Evolutionary conservation across 2,797 vertebrate species (phyloP).

Genomic region (Syndactyla subalaris): DNA sequence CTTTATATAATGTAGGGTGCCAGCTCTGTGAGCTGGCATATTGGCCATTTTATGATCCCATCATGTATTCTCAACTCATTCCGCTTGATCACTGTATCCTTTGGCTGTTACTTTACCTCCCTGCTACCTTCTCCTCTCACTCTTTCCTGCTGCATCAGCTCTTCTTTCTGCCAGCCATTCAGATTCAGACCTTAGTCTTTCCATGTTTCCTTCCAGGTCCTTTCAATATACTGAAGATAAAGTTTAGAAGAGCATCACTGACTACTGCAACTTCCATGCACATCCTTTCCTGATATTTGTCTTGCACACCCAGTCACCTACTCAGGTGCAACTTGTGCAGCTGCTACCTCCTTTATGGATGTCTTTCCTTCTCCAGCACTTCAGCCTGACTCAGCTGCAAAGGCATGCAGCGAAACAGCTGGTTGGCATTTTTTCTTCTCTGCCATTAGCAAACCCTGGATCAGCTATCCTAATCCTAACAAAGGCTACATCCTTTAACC

Average conservation of each 20-base stretch:
- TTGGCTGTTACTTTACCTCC: not conserved
- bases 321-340: not conserved
- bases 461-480: slow-evolving; percentile 27
- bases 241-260: not conserved
- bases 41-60: not conserved
- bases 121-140: not conserved
- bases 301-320: not conserved
- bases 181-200: not conserved
- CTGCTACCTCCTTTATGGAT: not conserved
- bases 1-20: not conserved
- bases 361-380: not conserved
- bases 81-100: not conserved
- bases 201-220: not conserved
- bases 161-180: not conserved
- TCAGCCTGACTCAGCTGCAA: not conserved
- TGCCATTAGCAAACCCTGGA: slow-evolving; percentile 4
- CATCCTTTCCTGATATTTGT: not conserved
- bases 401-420: not conserved
- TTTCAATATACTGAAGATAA: not conserved
- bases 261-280: rapidly evolving
- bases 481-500: slow-evolving; percentile 7
- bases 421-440: not conserved
- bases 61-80: not conserved
- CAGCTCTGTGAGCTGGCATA: rapidly evolving
- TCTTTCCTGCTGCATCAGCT: not conserved